Base-by-base conservation (phyloP, 2,113 vertebrate species). In the Trichomycterus rosablanca region DNA sequence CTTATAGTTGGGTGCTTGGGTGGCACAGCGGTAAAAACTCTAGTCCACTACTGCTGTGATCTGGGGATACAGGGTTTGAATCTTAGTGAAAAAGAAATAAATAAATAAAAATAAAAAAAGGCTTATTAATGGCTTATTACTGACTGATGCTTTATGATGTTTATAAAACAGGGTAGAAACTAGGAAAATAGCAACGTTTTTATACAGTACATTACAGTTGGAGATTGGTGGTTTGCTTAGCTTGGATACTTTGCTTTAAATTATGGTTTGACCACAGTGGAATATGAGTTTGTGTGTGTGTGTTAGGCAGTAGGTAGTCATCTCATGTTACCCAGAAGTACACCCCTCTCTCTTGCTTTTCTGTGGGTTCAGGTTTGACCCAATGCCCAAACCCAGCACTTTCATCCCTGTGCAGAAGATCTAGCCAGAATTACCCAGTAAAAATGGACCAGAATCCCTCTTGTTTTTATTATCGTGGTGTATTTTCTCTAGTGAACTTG, bases 361-460 rank as follows among this genome's bases (percentile, higher is more conserved):
- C 55, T 59, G 52, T 71, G 28, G 57, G 44, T 37, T 66, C 22
- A 71, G 44, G 40, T n/a, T 55, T 46, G 30, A 52, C 35, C 51
- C 24, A 6, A 53, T 26, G 37, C 18, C 57, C 43, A 20, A 66
- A 69, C 55, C 71, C 16, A 50, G 48, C 37, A 58, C 44, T 66
- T 70, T 58, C 23, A 45, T 66, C 65, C 18, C 52, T 53, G 30
- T 73, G 66, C 44, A 73, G 56, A 26, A 30, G 50, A 44, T 64
- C 43, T 54, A 34, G 50, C 15, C 37, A 14, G 63, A 34, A 22
- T 66, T 20, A 43, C 46, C 49, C 42, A 44, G 35, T 62, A 26
- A 57, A 28, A 56, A 45, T 45, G 14, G 56, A 45, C 40, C 44
- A 32, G 46, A 54, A 64, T 52, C 54, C 46, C 51, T 3, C 6